These are phyloP conservation scores for Entomobrya proxima DNA, from an alignment of 2,888 invertebrate genomes.

Conservation along the genomic window DNA sequence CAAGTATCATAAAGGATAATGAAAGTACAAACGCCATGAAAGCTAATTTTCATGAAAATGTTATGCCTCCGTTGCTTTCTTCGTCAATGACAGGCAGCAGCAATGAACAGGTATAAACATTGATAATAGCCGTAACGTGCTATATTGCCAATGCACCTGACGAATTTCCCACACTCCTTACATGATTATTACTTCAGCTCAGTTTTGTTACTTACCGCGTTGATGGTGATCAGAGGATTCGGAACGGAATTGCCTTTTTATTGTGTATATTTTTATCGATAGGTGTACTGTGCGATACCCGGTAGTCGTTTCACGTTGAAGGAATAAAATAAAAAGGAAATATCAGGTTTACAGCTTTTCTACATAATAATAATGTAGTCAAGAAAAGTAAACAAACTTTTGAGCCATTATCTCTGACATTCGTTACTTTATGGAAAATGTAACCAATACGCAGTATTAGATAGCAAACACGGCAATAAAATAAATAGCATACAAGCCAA, in stretches of 20 bases:
- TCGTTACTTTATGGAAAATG: slow-evolving; percentile 14
- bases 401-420: slow-evolving; percentile 17
- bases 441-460: slow-evolving; percentile 40
- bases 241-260: slow-evolving; percentile 43
- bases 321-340: not conserved
- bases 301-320: not conserved
- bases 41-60: slow-evolving; percentile 49
- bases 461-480: slow-evolving; percentile 28
- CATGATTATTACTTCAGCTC: slow-evolving; percentile 59
- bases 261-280: slow-evolving; percentile 34
- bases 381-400: slow-evolving; percentile 22
- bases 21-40: slow-evolving; percentile 12
- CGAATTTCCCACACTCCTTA: slow-evolving; percentile 55
- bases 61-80: slow-evolving; percentile 28
- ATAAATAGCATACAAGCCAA: not conserved
- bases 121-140: slow-evolving; percentile 62
- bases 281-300: slow-evolving; percentile 18
- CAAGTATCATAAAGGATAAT: slow-evolving; percentile 35
- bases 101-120: slow-evolving; percentile 45
- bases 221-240: slow-evolving; percentile 43
- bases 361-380: slow-evolving; percentile 36
- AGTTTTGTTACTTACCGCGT: slow-evolving; percentile 12
- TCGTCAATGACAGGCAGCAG: slow-evolving; percentile 42
- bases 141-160: slow-evolving; percentile 58
- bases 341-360: slow-evolving; percentile 40